These are phyloP conservation scores for Capitulum mitella DNA, from an alignment of 2,888 invertebrate species.

Conservation along the genomic window DNA sequence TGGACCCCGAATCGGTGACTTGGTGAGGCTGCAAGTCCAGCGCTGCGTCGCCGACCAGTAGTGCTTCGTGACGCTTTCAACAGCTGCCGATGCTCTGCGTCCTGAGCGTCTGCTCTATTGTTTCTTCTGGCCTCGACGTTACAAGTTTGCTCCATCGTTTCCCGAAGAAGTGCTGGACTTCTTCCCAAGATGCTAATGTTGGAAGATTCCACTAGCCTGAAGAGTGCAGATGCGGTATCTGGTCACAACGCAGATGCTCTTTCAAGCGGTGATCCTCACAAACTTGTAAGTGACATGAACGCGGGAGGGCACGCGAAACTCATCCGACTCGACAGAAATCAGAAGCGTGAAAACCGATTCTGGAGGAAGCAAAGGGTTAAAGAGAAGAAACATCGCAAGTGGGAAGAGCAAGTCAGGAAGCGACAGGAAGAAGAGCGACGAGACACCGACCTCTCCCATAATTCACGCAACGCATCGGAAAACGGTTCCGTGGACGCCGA, in stretches of 20 bases:
- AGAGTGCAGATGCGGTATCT: neutral
- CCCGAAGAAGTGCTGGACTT: neutral
- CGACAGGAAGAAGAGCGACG: neutral
- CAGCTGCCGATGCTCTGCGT: neutral
- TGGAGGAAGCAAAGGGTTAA: neutral
- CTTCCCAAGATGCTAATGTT: neutral
- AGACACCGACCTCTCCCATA: neutral
- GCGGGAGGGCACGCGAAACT: neutral
- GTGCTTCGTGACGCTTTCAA: neutral
- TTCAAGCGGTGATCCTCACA: neutral
- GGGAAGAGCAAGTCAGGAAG: constrained; percentile 1
- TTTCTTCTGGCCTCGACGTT: neutral
- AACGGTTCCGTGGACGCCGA: neutral
- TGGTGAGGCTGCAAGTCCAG: too few species aligned
- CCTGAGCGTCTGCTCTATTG: neutral
- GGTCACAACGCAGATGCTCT: neutral
- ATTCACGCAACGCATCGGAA: neutral
- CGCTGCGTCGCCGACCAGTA: neutral
- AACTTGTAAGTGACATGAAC: neutral
- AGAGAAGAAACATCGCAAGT: neutral
- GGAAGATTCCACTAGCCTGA: neutral
- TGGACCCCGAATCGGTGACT: too few species aligned
- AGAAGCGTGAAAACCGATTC: neutral
- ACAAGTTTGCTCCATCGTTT: neutral
- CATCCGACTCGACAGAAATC: neutral